Percentiles rank a stretch among this genome's conserved stretches.
Evolutionary conservation across 2,888 invertebrate genomes (phyloP).

Genomic region (Mesorhabditis spiculigera): DNA sequence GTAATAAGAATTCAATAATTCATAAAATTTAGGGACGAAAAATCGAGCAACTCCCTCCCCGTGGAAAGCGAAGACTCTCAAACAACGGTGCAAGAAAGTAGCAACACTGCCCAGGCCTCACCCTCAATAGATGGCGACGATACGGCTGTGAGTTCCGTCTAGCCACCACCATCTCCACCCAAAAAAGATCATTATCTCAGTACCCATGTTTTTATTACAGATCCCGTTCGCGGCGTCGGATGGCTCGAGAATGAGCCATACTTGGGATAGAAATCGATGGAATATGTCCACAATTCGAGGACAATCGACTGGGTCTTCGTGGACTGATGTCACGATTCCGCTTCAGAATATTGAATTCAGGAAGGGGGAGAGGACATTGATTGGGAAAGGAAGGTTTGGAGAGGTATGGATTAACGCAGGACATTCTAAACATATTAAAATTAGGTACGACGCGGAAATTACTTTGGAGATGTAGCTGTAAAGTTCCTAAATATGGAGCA

Average conservation of each 20-base stretch:
- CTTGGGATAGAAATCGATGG: constrained; percentile 40
- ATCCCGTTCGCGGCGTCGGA: background rate
- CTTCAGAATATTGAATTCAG: constrained; percentile 40
- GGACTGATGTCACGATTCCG: constrained; percentile 47
- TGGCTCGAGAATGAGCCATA: constrained; percentile 16
- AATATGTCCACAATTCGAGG: constrained; percentile 41
- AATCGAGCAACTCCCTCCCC: too few relatives aligned
- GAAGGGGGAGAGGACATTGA: constrained; percentile 24
- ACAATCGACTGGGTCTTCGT: constrained; percentile 13
- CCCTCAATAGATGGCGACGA: too few relatives aligned
- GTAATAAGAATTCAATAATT: too few relatives aligned
- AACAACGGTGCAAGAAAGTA: too few relatives aligned
- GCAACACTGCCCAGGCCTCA: too few relatives aligned
- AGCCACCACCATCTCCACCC: too few relatives aligned
- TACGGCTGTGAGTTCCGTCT: too few relatives aligned
- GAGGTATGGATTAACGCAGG: constrained; percentile 28
- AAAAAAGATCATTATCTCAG: too few relatives aligned
- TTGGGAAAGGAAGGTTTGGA: constrained; percentile 57
- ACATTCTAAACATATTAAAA: background rate
- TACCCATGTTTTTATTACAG: background rate
- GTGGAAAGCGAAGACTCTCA: too few relatives aligned
- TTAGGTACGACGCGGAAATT: constrained; percentile 79
- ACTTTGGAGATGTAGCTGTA: constrained; percentile 77
- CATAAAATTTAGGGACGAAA: too few relatives aligned
- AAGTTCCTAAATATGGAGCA: constrained; percentile 89